A percentile compares a stretch with the other conserved stretches of the same genome.
phyloP scores from a whole-genome alignment of 2,113 vertebrate genomes.

The Columbina picui region DNA sequence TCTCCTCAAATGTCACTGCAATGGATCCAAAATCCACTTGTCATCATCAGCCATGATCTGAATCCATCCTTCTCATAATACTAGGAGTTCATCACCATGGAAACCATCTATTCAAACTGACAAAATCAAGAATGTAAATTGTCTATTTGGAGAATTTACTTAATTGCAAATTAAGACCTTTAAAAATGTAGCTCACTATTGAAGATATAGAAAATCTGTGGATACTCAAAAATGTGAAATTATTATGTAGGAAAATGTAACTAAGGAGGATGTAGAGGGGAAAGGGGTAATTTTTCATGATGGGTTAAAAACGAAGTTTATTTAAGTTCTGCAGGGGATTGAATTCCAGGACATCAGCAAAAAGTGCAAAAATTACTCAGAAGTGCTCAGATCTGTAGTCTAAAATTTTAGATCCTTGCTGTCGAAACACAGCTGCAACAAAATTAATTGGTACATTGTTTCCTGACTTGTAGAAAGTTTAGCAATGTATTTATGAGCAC shows the following conservation, averaged over 20 bases:
- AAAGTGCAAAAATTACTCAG: not conserved
- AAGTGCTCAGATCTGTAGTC: not conserved
- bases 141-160: slow-evolving; percentile 49
- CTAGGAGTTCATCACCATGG: slow-evolving; percentile 16
- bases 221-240: not conserved
- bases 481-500: not conserved
- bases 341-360: slow-evolving; percentile 6
- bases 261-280: not conserved
- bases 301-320: not conserved
- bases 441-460: not conserved
- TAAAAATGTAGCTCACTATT: not conserved
- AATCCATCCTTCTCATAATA: slow-evolving; percentile 18
- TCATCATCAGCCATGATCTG: slow-evolving; percentile 1
- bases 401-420: not conserved
- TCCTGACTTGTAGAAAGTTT: not conserved
- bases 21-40: slow-evolving; percentile 30
- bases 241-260: not conserved
- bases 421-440: not conserved
- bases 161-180: slow-evolving; percentile 58
- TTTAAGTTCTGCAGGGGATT: not conserved
- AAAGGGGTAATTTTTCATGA: not conserved
- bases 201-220: not conserved
- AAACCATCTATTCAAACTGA: slow-evolving; percentile 1
- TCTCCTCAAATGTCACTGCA: slow-evolving; percentile 33
- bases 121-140: slow-evolving; percentile 24